These are phyloP conservation scores for Shinisaurus crocodilurus DNA, from an alignment of 2,113 vertebrate species.

Conservation along the genomic window DNA sequence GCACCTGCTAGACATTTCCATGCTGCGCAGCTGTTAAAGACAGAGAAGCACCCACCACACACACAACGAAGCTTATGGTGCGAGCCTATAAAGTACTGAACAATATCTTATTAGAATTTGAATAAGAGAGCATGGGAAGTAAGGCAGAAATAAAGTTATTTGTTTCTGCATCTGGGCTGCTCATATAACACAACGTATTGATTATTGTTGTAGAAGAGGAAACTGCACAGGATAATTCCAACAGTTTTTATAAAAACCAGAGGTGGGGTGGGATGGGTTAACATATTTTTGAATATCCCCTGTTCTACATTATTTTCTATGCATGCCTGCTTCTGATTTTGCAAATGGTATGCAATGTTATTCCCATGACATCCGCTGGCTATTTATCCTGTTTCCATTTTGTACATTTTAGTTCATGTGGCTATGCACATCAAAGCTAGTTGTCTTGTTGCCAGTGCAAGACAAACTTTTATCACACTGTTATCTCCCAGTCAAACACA, in stretches of 20 bases:
- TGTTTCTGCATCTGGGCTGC: neutral
- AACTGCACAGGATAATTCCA: neutral
- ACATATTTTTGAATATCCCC: neutral
- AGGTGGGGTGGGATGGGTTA: neutral
- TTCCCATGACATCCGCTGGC: neutral
- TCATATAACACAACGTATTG: neutral
- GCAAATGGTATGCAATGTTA: neutral
- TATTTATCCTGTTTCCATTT: slow-evolving; percentile 33
- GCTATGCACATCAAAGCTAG: neutral
- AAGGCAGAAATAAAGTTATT: neutral
- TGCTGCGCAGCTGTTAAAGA: neutral
- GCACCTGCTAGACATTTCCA: neutral
- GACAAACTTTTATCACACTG: neutral
- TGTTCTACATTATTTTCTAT: neutral
- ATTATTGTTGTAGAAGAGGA: neutral
- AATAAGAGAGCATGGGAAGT: neutral
- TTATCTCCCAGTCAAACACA: slow-evolving; percentile 6
- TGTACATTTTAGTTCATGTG: slow-evolving; percentile 34
- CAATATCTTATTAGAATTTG: neutral
- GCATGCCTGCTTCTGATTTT: neutral
- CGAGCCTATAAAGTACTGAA: neutral
- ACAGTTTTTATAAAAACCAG: neutral
- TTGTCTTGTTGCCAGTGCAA: neutral
- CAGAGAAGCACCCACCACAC: neutral
- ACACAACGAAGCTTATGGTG: neutral